Conservation (phyloP, 2,113 vertebrate species). For the Eudorcas thomsonii region DNA sequence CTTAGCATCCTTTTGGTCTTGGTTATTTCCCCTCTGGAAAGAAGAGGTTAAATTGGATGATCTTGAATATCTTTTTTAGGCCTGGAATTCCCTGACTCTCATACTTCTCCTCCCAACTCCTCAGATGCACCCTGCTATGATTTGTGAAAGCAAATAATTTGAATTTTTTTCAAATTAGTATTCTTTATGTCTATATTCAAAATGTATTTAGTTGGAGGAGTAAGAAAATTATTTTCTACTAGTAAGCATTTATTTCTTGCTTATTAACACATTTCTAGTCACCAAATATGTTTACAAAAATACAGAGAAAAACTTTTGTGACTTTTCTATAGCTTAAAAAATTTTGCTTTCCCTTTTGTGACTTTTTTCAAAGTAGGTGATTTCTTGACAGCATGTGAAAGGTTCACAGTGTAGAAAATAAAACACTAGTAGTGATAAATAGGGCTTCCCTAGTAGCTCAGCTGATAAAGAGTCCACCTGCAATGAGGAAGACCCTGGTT, state of each 20-base stretch:
- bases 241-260: background rate
- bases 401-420: background rate
- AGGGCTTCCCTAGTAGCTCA: background rate
- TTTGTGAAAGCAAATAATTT: background rate
- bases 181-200: background rate
- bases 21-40: background rate
- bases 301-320: background rate
- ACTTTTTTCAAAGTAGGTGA: background rate
- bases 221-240: background rate
- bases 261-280: background rate
- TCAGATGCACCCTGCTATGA: background rate
- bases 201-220: background rate
- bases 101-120: background rate
- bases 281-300: background rate
- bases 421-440: background rate
- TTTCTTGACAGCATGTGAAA: background rate
- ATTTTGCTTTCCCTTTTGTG: background rate
- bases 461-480: background rate
- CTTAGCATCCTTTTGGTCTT: background rate
- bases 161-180: background rate
- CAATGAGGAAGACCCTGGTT: background rate
- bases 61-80: background rate
- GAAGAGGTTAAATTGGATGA: background rate
- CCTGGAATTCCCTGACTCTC: background rate
- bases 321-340: background rate